These are phyloP conservation scores for Rutpela maculata DNA, from an alignment of 2,888 invertebrate genomes.

Conservation along the genomic window DNA sequence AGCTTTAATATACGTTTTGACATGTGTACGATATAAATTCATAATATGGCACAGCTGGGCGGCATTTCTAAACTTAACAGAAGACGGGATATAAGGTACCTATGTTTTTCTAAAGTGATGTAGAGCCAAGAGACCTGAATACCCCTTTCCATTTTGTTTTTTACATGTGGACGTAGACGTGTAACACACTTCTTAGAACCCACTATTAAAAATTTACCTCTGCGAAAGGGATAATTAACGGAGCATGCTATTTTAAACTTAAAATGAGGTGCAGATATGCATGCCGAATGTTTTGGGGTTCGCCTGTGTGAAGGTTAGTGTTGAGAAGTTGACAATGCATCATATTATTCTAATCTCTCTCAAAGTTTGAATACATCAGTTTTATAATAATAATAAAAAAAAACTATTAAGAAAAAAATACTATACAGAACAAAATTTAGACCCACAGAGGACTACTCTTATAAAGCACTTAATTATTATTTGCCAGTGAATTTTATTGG, in stretches of 20 bases:
- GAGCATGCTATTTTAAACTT: constrained; percentile 8
- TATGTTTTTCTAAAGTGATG: constrained; percentile 3
- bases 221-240: not conserved
- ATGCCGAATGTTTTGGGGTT: not conserved
- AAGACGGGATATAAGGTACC: constrained; percentile 25
- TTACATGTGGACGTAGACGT: not conserved
- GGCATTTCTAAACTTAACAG: constrained; percentile 16
- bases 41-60: constrained; percentile 32
- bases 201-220: constrained; percentile 6
- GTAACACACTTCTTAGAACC: constrained; percentile 5
- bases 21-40: constrained; percentile 33
- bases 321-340: not conserved
- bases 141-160: constrained; percentile 4
- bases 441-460: too few species aligned
- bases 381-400: too few species aligned
- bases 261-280: constrained; percentile 2
- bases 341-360: not conserved
- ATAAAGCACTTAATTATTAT: too few species aligned
- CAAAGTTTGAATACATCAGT: too few species aligned
- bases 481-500: too few species aligned
- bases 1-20: constrained; percentile 22
- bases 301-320: not conserved
- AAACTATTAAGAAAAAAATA: too few species aligned
- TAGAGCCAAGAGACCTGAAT: not conserved
- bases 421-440: too few species aligned